These are phyloP conservation scores for Paedocypris sp. DNA, from an alignment of 2,113 vertebrate genomes.

Conservation along the genomic window DNA sequence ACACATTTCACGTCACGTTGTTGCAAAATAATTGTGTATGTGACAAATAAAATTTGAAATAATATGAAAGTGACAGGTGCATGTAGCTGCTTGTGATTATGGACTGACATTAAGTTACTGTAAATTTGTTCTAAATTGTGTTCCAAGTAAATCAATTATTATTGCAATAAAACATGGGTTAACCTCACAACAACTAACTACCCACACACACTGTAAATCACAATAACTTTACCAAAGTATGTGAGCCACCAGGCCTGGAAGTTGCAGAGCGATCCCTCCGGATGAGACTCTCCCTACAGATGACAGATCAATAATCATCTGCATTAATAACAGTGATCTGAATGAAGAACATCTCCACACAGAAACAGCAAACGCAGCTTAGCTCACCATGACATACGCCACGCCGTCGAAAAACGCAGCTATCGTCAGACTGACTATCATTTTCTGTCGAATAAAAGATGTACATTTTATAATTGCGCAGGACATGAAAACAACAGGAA, in stretches of 20 bases:
- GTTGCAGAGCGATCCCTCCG: conserved; percentile 57
- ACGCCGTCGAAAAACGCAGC: conserved; percentile 68
- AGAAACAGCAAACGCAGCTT: background rate
- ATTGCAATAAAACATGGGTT: too few relatives aligned
- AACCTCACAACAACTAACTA: too few relatives aligned
- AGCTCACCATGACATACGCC: conserved; percentile 72
- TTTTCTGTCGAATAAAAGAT: conserved; percentile 53
- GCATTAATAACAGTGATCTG: background rate
- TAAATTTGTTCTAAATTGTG: too few relatives aligned
- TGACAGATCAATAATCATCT: background rate
- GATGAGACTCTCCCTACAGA: conserved; percentile 57
- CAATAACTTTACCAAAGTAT: conserved; percentile 72
- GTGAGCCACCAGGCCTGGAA: conserved; percentile 75
- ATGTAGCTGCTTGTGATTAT: too few relatives aligned
- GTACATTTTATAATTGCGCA: background rate
- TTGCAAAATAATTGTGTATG: too few relatives aligned
- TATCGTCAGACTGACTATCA: conserved; percentile 66
- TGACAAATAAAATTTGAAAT: too few relatives aligned
- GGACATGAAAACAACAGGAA: too few relatives aligned
- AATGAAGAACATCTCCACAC: background rate
- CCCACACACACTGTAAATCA: too few relatives aligned
- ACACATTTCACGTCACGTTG: too few relatives aligned
- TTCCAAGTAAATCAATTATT: too few relatives aligned
- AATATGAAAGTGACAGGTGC: too few relatives aligned
- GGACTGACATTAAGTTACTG: too few relatives aligned